Conservation (phyloP, 2,113 vertebrate species). For the Heliornis fulica region DNA sequence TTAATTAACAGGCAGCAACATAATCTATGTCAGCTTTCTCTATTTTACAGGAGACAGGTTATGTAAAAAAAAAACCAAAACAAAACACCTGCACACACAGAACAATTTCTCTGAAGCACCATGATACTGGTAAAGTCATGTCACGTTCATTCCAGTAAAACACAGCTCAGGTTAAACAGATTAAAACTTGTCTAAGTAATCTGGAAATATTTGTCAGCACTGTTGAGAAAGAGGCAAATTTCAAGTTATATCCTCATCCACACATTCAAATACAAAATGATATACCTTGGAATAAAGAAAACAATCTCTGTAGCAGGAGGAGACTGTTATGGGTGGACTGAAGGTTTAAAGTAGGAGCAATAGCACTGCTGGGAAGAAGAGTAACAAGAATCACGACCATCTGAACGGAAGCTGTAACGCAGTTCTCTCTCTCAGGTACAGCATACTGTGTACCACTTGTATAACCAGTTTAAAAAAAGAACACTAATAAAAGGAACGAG, state of each 20-base stretch:
- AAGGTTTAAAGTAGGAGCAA: not conserved
- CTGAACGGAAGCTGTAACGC: not conserved
- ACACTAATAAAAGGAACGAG: not conserved
- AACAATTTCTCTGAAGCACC: not conserved
- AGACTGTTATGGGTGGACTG: accelerated
- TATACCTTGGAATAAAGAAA: not conserved
- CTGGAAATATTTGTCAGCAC: not conserved
- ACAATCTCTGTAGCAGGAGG: not conserved
- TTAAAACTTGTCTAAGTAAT: not conserved
- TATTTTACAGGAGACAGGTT: not conserved
- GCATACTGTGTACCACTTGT: not conserved
- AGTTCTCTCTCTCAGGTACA: not conserved
- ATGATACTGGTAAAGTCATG: not conserved
- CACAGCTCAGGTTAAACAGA: not conserved
- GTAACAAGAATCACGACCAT: not conserved
- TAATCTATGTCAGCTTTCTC: not conserved
- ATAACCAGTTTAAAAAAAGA: not conserved
- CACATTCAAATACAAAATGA: not conserved
- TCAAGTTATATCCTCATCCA: not conserved
- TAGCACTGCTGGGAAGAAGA: not conserved
- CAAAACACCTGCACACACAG: not conserved
- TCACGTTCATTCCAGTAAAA: not conserved
- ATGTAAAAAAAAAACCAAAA: not conserved
- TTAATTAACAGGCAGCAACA: not conserved
- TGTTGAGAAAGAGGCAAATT: not conserved